phyloP scores from a whole-genome alignment of 2,888 invertebrate genomes.

The Steinernema scapterisci region DNA sequence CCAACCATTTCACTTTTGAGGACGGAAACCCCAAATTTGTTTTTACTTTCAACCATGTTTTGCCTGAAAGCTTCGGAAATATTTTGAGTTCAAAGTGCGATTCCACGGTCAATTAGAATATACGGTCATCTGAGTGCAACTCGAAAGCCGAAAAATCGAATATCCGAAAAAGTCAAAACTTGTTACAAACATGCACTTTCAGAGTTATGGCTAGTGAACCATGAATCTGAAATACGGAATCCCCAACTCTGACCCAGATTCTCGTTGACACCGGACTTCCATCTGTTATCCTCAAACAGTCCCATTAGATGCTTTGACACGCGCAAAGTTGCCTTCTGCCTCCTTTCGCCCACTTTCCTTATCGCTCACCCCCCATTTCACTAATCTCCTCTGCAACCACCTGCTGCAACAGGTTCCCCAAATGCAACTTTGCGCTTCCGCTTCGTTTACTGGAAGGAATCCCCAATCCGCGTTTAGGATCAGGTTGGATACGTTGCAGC shows the following conservation, averaged over 20 bases:
- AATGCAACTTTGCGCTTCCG: conserved; percentile 8
- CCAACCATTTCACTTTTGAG: no score
- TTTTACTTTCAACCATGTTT: no score
- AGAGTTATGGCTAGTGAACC: no score
- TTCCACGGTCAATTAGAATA: no score
- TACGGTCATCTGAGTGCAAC: no score
- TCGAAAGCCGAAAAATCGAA: no score
- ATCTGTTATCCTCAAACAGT: background rate
- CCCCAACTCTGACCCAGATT: background rate
- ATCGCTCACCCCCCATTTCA: background rate
- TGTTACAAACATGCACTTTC: background rate
- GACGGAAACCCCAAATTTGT: no score
- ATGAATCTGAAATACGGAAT: no score
- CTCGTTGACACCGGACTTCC: background rate
- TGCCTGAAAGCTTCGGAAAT: no score
- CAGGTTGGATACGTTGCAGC: background rate
- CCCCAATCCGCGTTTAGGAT: background rate
- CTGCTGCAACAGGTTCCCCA: conserved; percentile 11
- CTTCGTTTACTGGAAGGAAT: conserved; percentile 19
- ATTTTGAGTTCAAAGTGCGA: no score
- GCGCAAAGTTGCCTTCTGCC: background rate
- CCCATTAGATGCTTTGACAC: background rate
- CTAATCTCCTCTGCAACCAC: background rate
- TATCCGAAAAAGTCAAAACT: background rate
- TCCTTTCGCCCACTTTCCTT: background rate